Conservation (phyloP, 2,113 vertebrate genomes). For the Maccullochella peelii region DNA sequence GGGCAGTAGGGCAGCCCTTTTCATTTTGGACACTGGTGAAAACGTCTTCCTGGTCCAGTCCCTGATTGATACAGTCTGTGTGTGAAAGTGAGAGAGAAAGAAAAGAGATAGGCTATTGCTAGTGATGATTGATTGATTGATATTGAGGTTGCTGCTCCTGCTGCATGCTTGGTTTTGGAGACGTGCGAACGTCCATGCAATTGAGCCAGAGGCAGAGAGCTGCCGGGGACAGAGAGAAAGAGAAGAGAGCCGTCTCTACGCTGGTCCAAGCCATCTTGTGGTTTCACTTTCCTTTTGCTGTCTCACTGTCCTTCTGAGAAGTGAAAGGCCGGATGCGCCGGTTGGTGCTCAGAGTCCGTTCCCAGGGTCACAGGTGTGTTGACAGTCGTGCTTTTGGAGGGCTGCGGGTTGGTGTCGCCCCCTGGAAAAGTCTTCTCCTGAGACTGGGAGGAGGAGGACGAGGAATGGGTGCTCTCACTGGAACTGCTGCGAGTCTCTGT, state of each 20-base stretch:
- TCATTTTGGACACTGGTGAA: conserved; percentile 46
- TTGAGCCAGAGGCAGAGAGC: conserved; percentile 58
- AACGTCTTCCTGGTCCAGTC: conserved; percentile 63
- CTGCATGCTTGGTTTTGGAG: conserved; percentile 77
- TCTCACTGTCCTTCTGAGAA: conserved; percentile 77
- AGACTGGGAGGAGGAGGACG: conserved; percentile 91
- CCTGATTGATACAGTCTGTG: conserved; percentile 64
- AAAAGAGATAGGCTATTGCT: conserved; percentile 76
- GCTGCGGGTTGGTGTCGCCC: conserved; percentile 70
- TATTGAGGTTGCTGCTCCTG: conserved; percentile 69
- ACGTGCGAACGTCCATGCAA: conserved; percentile 76
- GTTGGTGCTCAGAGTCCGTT: conserved; percentile 73
- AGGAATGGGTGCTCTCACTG: conserved; percentile 96
- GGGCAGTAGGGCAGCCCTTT: conserved; percentile 71
- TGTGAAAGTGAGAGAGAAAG: conserved; percentile 40
- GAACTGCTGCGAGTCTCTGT: conserved; percentile 98
- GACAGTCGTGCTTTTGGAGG: conserved; percentile 64
- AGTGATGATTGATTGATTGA: conserved; percentile 64
- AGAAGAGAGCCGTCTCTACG: conserved; percentile 32
- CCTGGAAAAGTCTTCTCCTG: conserved; percentile 88
- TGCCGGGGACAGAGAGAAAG: conserved; percentile 51
- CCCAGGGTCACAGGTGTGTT: conserved; percentile 66
- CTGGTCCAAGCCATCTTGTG: conserved; percentile 19
- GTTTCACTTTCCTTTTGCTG: conserved; percentile 1
- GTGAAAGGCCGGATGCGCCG: conserved; percentile 74